A percentile compares a stretch with the other conserved stretches of the same genome.
These are phyloP conservation scores for Callosobruchus maculatus DNA, from an alignment of 2,888 invertebrate genomes.

Conservation along the genomic window DNA sequence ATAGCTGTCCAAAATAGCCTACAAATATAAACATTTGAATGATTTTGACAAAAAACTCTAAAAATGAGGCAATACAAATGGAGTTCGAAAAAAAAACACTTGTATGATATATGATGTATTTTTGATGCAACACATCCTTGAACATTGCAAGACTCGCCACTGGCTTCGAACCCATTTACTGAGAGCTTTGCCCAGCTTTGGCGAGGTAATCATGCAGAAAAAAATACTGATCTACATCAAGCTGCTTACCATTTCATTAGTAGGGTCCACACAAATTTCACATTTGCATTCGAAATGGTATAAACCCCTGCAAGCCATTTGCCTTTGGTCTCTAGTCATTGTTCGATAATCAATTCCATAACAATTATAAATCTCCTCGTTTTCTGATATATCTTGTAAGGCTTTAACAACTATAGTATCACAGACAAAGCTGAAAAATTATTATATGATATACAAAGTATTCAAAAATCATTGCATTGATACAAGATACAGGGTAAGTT, in stretches of 20 bases:
- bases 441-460: not conserved
- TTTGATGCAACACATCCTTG: too few relatives aligned
- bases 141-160: too few relatives aligned
- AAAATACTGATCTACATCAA: not conserved
- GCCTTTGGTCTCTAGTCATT: constrained; percentile 59
- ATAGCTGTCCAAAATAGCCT: constrained; percentile 47
- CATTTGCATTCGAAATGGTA: constrained; percentile 82
- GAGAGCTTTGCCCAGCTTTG: too few relatives aligned
- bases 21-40: not conserved
- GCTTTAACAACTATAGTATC: constrained; percentile 69
- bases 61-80: too few relatives aligned
- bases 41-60: too few relatives aligned
- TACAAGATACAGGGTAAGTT: too few relatives aligned
- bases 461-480: not conserved
- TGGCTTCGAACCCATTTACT: too few relatives aligned
- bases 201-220: too few relatives aligned
- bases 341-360: constrained; percentile 76
- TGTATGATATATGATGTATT: too few relatives aligned
- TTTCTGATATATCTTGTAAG: constrained; percentile 57
- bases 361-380: constrained; percentile 78
- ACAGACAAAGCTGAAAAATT: constrained; percentile 61
- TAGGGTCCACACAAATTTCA: constrained; percentile 57
- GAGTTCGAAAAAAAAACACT: too few relatives aligned
- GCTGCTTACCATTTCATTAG: constrained; percentile 37
- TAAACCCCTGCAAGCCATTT: constrained; percentile 60